Conservation (phyloP, 2,113 vertebrate genomes). For the human (Homo sapiens) region DNA sequence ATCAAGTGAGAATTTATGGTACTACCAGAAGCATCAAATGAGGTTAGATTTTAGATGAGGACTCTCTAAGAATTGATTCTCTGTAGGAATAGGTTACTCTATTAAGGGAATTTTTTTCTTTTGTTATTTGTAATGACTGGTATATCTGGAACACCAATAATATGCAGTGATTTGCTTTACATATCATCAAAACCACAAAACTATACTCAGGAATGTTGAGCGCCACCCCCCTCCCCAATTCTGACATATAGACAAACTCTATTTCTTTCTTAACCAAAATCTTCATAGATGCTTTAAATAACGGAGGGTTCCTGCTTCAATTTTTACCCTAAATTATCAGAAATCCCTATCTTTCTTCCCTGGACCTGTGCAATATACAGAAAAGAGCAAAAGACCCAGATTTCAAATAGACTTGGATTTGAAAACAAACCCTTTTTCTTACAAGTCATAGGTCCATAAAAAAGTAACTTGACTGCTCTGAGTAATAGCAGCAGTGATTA, state of each 20-base stretch:
- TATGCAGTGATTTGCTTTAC: neutral
- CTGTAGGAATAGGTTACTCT: neutral
- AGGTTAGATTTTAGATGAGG: constrained; percentile 7
- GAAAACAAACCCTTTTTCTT: constrained; percentile 14
- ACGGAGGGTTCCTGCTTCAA: neutral
- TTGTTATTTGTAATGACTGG: neutral
- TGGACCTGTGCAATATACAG: neutral
- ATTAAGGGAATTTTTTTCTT: neutral
- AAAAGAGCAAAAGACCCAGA: neutral
- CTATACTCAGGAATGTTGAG: neutral
- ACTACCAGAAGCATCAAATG: neutral
- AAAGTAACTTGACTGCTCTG: neutral
- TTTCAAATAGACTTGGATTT: constrained; percentile 45
- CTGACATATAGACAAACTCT: neutral
- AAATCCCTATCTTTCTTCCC: neutral
- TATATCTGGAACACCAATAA: neutral
- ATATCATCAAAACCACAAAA: neutral
- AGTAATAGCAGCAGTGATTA: neutral
- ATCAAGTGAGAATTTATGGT: neutral
- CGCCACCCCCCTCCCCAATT: neutral
- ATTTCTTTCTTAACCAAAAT: constrained; percentile 32
- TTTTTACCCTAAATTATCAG: constrained; percentile 28
- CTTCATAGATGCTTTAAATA: neutral
- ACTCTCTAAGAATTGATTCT: constrained; percentile 28
- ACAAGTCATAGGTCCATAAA: neutral